Conservation (phyloP, 2,797 vertebrate species). For the Pseudopleuronectes americanus region DNA sequence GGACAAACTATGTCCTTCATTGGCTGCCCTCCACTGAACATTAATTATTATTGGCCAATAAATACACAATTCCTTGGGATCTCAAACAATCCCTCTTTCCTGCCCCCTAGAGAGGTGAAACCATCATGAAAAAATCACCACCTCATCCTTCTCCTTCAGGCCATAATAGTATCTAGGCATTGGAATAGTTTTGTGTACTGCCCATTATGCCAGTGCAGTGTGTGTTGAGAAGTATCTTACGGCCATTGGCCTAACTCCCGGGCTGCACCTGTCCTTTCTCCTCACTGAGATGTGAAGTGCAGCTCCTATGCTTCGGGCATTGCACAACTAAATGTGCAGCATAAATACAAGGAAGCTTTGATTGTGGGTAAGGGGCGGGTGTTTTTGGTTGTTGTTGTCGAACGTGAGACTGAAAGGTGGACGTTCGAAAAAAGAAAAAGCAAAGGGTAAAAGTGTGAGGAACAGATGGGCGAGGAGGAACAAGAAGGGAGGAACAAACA, state of each 20-base stretch:
- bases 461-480: neutral
- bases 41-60: neutral
- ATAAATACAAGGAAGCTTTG: slow-evolving; percentile 24
- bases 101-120: neutral
- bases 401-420: slow-evolving; percentile 12
- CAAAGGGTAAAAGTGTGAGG: neutral
- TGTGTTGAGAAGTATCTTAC: slow-evolving; percentile 23
- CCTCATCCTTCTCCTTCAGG: neutral
- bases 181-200: slow-evolving; percentile 53
- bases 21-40: neutral
- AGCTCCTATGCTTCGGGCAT: slow-evolving; percentile 31
- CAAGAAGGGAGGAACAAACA: neutral
- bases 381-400: neutral
- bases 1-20: neutral
- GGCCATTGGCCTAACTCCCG: slow-evolving; percentile 27
- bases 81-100: neutral
- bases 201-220: slow-evolving; percentile 11
- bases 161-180: slow-evolving; percentile 44
- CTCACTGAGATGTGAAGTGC: slow-evolving; percentile 6
- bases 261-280: slow-evolving; percentile 24
- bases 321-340: slow-evolving; percentile 39
- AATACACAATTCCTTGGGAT: neutral
- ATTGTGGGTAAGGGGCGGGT: neutral
- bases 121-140: neutral
- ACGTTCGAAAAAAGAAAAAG: neutral